These are phyloP conservation scores for Gymnarchus niloticus DNA, from an alignment of 2,113 vertebrate genomes.

Conservation along the genomic window DNA sequence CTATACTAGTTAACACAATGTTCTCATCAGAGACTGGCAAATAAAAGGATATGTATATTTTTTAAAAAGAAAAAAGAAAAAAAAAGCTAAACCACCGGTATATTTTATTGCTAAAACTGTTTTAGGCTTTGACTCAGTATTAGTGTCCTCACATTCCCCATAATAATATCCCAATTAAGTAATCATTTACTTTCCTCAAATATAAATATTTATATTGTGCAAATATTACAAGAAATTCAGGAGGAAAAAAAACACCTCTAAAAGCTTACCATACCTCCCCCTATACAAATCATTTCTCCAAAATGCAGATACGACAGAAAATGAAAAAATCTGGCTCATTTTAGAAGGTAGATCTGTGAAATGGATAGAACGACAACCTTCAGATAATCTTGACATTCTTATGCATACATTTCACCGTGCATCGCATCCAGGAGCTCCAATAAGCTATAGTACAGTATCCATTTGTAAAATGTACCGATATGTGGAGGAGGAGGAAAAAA, in stretches of 20 bases:
- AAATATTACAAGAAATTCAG: constrained; percentile 27
- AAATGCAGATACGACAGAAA: constrained; percentile 19
- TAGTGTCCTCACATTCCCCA: constrained; percentile 5
- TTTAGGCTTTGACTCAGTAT: constrained; percentile 12
- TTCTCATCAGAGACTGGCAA: constrained; percentile 25
- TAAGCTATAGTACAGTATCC: constrained; percentile 29
- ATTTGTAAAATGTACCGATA: constrained; percentile 27
- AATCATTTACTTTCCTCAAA: constrained; percentile 29
- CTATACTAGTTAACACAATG: constrained; percentile 9
- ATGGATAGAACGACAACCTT: background rate
- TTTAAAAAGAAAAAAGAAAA: constrained; percentile 27
- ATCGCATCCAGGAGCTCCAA: constrained; percentile 36
- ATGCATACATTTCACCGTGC: constrained; percentile 37
- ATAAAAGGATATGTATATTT: constrained; percentile 30
- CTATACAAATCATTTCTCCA: background rate
- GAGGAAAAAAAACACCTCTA: constrained; percentile 13
- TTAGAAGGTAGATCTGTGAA: constrained; percentile 13
- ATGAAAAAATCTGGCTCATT: constrained; percentile 1
- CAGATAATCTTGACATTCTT: constrained; percentile 35
- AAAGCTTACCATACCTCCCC: constrained; percentile 4
- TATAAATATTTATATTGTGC: constrained; percentile 33
- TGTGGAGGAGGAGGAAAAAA: too few relatives aligned
- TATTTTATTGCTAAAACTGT: constrained; percentile 47
- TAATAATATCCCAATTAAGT: constrained; percentile 20
- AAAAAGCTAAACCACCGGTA: constrained; percentile 34